Evolutionary conservation across 2,888 invertebrate genomes (phyloP), one percentile per base, ranked within the genome.

Genomic region (Margaritifera margaritifera): DNA sequence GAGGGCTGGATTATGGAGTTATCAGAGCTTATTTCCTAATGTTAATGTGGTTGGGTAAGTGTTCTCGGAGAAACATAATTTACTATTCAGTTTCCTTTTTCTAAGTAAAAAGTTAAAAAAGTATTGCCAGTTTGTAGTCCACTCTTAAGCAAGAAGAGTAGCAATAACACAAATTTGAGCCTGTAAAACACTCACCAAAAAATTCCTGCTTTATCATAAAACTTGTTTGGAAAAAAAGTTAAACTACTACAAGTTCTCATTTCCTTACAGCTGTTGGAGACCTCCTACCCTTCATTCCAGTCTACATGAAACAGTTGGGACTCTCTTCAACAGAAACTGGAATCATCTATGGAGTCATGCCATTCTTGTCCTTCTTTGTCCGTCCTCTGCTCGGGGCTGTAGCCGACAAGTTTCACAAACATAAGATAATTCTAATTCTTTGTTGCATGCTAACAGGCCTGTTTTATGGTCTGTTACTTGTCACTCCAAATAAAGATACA

Each of bases 381-480:
- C 95, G 96, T 0, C 91, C 95, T 3, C 89, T 95, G 52, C 93
- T 93, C 11, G 95, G 95, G 60, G 94, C 94, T 6, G 90, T 96
- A 72, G 94, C 95, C 62, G 96, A 96, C 89, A 93, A 93, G 90
- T 92, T 92, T 83, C 93, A 93, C 65, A 94, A 94, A 88, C 96
- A 96, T 90, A 96, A 95, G 87, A 93, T 94, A 0, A 94, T 95
- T 31, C 93, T 96, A 70, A 93, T 95, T 77, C 92, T 94, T 69
- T 94, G 95, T 69, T 92, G 95, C 78, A 91, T 95, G 68, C 90
- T 95, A 74, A 94, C 95, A 82, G 95, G 95, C 6, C 91, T 93
- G 2, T 93, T 95, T 81, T 95, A 96, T 89, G 94, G 95, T 86
- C 93, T 94, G 5, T 90, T 96, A 81, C 92, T 96, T 64, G 79